Conservation (phyloP, 2,113 vertebrate species). For the Meriones unguiculatus region DNA sequence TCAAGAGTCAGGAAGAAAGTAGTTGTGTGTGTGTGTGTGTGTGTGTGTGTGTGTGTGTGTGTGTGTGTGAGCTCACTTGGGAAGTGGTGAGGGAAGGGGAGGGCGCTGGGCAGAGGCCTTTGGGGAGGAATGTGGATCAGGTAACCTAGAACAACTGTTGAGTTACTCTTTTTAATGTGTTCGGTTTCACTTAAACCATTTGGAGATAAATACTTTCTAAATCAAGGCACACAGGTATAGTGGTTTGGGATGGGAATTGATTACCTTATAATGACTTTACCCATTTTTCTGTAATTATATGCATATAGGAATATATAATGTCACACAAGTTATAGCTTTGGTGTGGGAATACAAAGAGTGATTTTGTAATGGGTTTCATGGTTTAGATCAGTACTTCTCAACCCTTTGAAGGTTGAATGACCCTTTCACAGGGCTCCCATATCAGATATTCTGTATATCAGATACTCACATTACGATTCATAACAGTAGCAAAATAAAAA, state of each 20-base stretch:
- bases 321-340: conserved; percentile 11
- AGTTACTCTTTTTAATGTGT: neutral
- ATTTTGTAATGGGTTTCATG: neutral
- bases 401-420: neutral
- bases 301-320: neutral
- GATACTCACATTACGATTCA: neutral
- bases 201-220: neutral
- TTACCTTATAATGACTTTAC: conserved; percentile 3
- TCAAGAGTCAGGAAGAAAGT: neutral
- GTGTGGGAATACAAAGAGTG: neutral
- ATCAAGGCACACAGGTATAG: conserved; percentile 16
- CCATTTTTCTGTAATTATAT: conserved; percentile 1
- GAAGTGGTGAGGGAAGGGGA: neutral
- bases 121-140: neutral
- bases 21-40: neutral
- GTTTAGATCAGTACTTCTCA: neutral
- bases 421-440: neutral
- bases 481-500: neutral
- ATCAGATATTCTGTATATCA: neutral
- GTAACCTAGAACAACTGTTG: neutral
- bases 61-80: neutral
- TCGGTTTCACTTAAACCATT: neutral
- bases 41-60: no score
- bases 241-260: neutral
- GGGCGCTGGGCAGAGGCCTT: neutral